Evolutionary conservation across 2,797 vertebrate species (phyloP).

Genomic region (Hipposideros larvatus): DNA sequence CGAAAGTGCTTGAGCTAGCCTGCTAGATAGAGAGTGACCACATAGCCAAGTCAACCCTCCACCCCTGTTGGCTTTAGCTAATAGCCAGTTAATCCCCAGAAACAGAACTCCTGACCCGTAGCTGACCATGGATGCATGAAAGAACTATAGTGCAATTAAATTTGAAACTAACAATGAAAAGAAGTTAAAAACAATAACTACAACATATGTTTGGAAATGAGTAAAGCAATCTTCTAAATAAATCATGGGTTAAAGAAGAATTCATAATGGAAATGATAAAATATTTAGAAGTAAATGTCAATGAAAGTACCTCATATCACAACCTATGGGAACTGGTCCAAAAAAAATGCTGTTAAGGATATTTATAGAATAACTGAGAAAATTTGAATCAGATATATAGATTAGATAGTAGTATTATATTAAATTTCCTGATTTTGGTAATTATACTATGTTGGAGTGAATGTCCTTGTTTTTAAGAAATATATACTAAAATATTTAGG

Average conservation of each 20-base stretch:
- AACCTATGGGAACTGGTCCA: background rate
- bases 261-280: slow-evolving; percentile 32
- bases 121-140: background rate
- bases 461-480: slow-evolving; percentile 47
- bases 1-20: background rate
- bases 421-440: background rate
- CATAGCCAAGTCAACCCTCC: background rate
- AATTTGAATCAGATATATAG: background rate
- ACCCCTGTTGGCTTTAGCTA: background rate
- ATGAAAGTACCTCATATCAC: background rate
- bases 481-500: background rate
- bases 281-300: slow-evolving; percentile 51
- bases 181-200: background rate
- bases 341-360: background rate
- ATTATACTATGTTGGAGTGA: background rate
- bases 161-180: slow-evolving; percentile 14
- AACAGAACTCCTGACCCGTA: background rate
- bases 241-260: background rate
- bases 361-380: background rate
- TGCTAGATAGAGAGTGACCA: background rate
- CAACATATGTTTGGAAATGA: background rate
- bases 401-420: background rate
- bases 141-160: background rate
- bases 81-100: background rate
- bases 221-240: slow-evolving; percentile 1